Conservation (phyloP, 1,140 invertebrate species). For the Aricia agestis region DNA sequence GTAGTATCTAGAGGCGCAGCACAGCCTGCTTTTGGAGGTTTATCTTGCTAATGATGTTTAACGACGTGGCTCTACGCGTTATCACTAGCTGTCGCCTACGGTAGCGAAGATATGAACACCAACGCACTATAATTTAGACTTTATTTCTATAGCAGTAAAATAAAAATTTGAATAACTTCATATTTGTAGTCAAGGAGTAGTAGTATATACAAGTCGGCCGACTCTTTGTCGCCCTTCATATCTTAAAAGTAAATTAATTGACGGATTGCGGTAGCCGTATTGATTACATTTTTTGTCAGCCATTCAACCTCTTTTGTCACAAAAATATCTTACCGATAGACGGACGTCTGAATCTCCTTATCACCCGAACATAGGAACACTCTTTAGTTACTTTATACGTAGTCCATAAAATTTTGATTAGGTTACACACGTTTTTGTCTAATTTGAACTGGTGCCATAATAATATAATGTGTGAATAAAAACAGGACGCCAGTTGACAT, state of each 20-base stretch:
- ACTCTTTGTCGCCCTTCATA: conserved; percentile 66
- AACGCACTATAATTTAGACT: conserved; percentile 30
- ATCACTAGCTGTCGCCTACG: conserved; percentile 61
- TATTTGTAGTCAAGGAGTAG: conserved; percentile 43
- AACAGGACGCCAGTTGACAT: too few species aligned
- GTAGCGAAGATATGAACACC: conserved; percentile 50
- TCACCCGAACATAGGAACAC: conserved; percentile 20
- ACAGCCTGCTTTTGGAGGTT: conserved; percentile 63
- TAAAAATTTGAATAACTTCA: conserved; percentile 26
- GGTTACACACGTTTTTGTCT: not conserved
- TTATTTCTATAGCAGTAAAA: conserved; percentile 33
- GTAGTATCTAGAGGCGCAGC: conserved; percentile 48
- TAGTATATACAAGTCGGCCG: conserved; percentile 51
- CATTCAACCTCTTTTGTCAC: conserved; percentile 61
- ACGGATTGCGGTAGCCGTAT: conserved; percentile 64
- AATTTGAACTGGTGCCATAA: not conserved
- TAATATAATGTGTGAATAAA: not conserved
- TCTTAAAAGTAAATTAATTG: conserved; percentile 68
- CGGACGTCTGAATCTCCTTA: conserved; percentile 33
- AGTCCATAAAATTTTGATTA: not conserved
- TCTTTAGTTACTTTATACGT: not conserved
- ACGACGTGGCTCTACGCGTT: conserved; percentile 60
- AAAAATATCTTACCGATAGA: conserved; percentile 51
- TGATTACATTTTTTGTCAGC: conserved; percentile 64
- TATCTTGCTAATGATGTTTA: conserved; percentile 74